Evolutionary conservation across 2,888 invertebrate species (phyloP), one percentile per base, ranked within the genome.

Genomic region (Meloe dianella): DNA sequence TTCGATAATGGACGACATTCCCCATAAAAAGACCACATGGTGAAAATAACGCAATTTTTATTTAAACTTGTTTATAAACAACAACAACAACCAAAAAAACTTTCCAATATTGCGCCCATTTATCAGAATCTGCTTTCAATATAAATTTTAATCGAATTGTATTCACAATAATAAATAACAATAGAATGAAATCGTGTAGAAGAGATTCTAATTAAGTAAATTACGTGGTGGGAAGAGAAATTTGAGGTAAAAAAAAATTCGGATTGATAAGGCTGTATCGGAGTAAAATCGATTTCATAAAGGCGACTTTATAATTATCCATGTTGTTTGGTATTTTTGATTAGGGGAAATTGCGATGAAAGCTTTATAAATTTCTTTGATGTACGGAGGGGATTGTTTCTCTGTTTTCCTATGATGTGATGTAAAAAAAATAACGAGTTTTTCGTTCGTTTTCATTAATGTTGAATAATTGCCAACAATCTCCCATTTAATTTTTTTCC

Each of bases 251-350:
- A 4, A 3, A 12, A 35, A 8, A 17, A 17, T 41, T 41, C n/a
- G 17, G 17, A 41, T 41, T 41, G 17, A 41, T 41, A 41, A 17
- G 17, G 17, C 41, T 5, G 17, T 41, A 41, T 41, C 2, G 17
- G 41, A 17, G 17, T 38, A 38, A 38, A 38, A n/a, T 41, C 41
- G 41, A 38, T 38, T 12, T 14, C 12, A 38, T 38, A 38, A 12
- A 41, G 41, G 0, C 41, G 41, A 41, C 41, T 41, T n/a, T 41
- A 41, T 41, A 41, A 41, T 41, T 41, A 41, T 41, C 17, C 41
- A 41, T 41, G 41, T 41, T 41, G 17, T 41, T 41, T 41, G 41
- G 41, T 41, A 41, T 41, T 41, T n/a, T 17, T 41, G 41, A 41
- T 41, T 41, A 41, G 41, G 8, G n/a, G 41, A 41, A 41, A 41